Evolutionary conservation across 2,797 vertebrate genomes (phyloP).

Genomic region (Sciurus vulgaris): DNA sequence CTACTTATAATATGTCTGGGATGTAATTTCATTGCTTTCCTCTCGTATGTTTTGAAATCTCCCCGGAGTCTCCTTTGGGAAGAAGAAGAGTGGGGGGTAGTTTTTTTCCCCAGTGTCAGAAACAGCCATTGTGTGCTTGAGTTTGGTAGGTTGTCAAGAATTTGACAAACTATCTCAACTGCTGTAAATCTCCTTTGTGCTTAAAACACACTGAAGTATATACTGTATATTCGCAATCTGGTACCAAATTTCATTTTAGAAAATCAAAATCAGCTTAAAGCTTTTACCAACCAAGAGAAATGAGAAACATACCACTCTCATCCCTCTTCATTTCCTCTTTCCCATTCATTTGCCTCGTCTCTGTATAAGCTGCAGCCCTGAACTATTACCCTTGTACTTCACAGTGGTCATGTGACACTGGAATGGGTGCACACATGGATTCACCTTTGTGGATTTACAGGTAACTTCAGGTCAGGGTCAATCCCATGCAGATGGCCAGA

Average conservation of each 20-base stretch:
- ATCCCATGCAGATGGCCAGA: neutral
- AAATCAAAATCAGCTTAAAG: slow-evolving; percentile 69
- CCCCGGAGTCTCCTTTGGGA: neutral
- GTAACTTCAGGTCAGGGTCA: neutral
- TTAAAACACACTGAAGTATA: slow-evolving; percentile 12
- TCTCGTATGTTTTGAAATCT: slow-evolving; percentile 49
- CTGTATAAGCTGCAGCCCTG: neutral
- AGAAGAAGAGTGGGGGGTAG: neutral
- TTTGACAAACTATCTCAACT: slow-evolving; percentile 65
- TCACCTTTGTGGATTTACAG: neutral
- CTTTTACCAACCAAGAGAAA: slow-evolving; percentile 1
- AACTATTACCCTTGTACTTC: neutral
- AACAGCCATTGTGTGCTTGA: neutral
- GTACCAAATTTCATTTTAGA: slow-evolving; percentile 62
- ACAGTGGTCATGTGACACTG: neutral
- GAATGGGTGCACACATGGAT: neutral
- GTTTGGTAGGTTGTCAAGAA: slow-evolving; percentile 48
- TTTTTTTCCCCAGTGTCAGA: neutral
- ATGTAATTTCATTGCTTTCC: neutral
- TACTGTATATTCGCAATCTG: neutral
- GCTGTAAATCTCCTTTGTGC: slow-evolving; percentile 67
- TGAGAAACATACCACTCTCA: neutral
- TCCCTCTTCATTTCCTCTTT: neutral
- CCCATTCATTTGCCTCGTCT: neutral
- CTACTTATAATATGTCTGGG: neutral